Evolutionary conservation across 2,797 vertebrate genomes (phyloP).

Genomic region (Malacoraja senta): DNA sequence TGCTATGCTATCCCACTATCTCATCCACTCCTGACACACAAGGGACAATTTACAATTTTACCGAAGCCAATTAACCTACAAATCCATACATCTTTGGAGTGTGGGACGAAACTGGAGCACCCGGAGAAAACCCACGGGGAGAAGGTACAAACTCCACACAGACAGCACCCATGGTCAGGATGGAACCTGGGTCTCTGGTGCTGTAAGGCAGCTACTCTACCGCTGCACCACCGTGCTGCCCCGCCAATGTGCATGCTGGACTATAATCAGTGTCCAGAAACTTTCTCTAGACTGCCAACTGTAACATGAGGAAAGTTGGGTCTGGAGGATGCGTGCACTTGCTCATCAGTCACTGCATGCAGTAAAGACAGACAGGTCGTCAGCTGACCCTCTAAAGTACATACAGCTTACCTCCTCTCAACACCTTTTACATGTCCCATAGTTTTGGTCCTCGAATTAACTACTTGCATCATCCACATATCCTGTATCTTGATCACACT

Average conservation of each 20-base stretch:
- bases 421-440: not conserved
- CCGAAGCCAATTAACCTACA: too few species aligned
- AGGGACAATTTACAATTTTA: too few species aligned
- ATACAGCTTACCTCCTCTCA: not conserved
- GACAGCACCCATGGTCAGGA: too few species aligned
- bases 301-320: not conserved
- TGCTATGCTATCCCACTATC: too few species aligned
- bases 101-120: too few species aligned
- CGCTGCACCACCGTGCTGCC: too few species aligned
- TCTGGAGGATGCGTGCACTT: not conserved
- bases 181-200: too few species aligned
- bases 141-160: too few species aligned
- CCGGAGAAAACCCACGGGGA: too few species aligned
- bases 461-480: not conserved
- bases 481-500: not conserved
- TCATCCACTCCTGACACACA: too few species aligned
- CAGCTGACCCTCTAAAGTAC: not conserved
- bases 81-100: too few species aligned
- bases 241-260: not conserved
- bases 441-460: not conserved
- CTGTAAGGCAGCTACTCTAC: too few species aligned
- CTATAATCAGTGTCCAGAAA: not conserved
- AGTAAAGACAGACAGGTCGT: not conserved
- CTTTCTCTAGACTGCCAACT: not conserved
- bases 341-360: not conserved